A percentile compares a stretch with the other conserved stretches of the same genome.
Conservation (phyloP, 2,888 invertebrate species). For the Torymus aiolomorphi region DNA sequence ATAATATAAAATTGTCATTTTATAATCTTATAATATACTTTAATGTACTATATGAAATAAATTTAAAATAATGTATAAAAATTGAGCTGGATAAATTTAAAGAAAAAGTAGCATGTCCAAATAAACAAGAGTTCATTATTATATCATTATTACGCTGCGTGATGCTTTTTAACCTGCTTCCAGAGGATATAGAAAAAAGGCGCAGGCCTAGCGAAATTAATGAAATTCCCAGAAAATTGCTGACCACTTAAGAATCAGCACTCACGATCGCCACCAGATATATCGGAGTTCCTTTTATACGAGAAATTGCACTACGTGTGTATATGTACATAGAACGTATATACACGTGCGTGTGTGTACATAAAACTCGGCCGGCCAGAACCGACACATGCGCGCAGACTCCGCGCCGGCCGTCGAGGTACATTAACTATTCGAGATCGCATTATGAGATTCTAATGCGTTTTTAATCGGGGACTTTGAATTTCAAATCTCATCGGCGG, state of each 20-base stretch:
- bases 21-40: no score
- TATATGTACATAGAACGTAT: neutral
- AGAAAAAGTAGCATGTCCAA: no score
- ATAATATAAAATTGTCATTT: no score
- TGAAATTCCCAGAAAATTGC: constrained; percentile 36
- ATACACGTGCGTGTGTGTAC: neutral
- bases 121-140: neutral
- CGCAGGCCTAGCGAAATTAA: neutral
- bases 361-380: constrained; percentile 23
- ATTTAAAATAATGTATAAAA: no score
- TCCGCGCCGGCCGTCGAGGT: constrained; percentile 41
- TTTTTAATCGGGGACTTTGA: constrained; percentile 74
- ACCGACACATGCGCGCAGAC: constrained; percentile 21
- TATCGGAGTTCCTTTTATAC: constrained; percentile 21
- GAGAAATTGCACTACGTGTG: constrained; percentile 16
- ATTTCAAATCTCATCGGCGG: constrained; percentile 71
- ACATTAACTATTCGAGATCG: constrained; percentile 61
- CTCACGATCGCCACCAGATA: constrained; percentile 12
- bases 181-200: neutral
- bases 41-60: no score
- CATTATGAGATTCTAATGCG: constrained; percentile 69
- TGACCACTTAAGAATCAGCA: constrained; percentile 20
- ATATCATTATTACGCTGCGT: neutral
- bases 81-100: no score
- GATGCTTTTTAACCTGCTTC: neutral